A percentile compares a stretch with the other conserved stretches of the same genome.
Conservation (phyloP, 2,113 vertebrate species). For the Lycaon pictus region DNA sequence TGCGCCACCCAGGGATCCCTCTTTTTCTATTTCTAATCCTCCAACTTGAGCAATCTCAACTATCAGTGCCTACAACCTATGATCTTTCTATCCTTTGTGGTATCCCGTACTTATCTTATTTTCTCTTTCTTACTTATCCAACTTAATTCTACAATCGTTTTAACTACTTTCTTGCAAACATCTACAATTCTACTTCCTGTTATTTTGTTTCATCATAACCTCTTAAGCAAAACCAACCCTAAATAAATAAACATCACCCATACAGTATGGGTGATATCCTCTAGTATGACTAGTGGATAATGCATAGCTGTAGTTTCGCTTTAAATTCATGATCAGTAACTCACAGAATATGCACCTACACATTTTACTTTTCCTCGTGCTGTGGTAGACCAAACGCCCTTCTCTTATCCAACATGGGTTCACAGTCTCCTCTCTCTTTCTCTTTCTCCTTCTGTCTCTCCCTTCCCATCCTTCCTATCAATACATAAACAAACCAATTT, state of each 20-base stretch:
- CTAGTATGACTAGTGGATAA: not conserved
- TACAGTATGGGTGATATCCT: no score
- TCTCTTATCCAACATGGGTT: not conserved
- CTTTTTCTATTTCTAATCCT: not conserved
- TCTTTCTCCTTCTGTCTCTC: not conserved
- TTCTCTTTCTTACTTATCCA: not conserved
- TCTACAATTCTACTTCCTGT: not conserved
- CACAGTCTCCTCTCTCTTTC: no score
- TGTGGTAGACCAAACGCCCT: not conserved
- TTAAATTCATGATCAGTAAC: not conserved
- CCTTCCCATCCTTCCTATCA: not conserved
- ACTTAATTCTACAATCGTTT: not conserved
- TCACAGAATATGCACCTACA: not conserved
- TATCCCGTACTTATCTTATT: not conserved
- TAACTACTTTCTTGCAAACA: not conserved
- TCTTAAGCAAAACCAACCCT: not conserved
- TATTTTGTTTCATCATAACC: not conserved
- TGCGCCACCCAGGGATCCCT: not conserved
- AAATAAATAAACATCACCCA: not conserved
- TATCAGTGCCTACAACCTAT: no score
- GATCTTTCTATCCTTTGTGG: not conserved
- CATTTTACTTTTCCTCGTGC: not conserved
- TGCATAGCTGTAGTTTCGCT: not conserved
- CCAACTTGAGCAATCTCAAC: not conserved
- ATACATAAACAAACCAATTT: not conserved